Percentiles rank a stretch among this genome's conserved stretches.
These are phyloP conservation scores for Neodiprion pinetum DNA, from an alignment of 1,140 invertebrate species.

Conservation along the genomic window DNA sequence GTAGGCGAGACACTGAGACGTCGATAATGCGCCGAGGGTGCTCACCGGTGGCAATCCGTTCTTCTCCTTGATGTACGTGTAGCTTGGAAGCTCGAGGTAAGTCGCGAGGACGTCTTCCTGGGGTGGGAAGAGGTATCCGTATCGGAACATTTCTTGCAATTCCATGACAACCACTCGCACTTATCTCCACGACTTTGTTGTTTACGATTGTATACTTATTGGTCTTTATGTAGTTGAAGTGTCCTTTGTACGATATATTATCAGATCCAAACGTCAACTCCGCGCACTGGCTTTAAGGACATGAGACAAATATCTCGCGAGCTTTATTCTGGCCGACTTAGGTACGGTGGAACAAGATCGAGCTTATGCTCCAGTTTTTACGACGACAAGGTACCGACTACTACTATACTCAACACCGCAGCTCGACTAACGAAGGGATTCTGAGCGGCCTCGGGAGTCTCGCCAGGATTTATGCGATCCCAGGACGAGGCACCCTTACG, in stretches of 20 bases:
- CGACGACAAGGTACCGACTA: background rate
- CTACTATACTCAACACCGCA: background rate
- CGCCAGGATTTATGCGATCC: constrained; percentile 55
- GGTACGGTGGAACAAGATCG: too few species aligned
- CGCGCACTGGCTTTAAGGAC: background rate
- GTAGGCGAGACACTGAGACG: constrained; percentile 46
- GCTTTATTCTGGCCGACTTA: too few species aligned
- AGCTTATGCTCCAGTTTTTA: too few species aligned
- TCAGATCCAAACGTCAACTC: background rate
- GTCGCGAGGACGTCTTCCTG: constrained; percentile 46
- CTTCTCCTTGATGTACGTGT: constrained; percentile 46
- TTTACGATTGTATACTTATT: too few species aligned
- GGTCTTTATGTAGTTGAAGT: too few species aligned
- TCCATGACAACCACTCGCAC: constrained; percentile 41
- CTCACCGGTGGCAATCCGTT: constrained; percentile 49
- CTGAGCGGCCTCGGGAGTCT: constrained; percentile 41
- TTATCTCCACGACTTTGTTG: constrained; percentile 22
- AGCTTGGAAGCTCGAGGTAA: constrained; percentile 51
- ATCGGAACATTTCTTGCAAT: constrained; percentile 58
- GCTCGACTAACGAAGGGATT: constrained; percentile 39
- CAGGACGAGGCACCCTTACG: constrained; percentile 51
- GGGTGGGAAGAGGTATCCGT: constrained; percentile 56
- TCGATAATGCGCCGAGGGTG: constrained; percentile 38
- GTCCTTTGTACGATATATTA: too few species aligned
- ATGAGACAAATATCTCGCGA: background rate